These are phyloP conservation scores for Avahi laniger DNA, from an alignment of 2,797 vertebrate species.

Conservation along the genomic window DNA sequence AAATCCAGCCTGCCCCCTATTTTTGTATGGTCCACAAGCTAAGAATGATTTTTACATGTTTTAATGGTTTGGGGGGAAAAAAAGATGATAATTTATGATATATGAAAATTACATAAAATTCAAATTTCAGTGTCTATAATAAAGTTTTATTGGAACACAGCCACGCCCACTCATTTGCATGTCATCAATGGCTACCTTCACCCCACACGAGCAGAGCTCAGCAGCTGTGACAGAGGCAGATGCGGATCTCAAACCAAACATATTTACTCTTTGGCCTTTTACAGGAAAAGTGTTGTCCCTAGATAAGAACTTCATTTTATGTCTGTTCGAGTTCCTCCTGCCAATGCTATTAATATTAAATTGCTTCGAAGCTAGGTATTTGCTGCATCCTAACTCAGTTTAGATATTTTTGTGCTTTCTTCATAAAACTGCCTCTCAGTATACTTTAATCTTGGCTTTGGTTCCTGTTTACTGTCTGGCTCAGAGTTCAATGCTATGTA, in stretches of 20 bases:
- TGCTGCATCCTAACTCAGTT: not conserved
- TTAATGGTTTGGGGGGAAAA: not conserved
- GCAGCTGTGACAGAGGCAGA: not conserved
- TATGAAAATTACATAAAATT: not conserved
- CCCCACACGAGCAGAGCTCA: not conserved
- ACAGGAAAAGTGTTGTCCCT: not conserved
- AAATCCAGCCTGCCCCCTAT: not conserved
- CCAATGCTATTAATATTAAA: not conserved
- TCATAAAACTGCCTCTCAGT: not conserved
- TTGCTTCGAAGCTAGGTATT: not conserved
- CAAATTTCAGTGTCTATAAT: not conserved
- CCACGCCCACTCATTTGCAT: not conserved
- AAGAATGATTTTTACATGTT: not conserved
- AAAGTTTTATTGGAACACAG: not conserved
- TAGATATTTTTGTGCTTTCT: not conserved
- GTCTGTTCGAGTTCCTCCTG: not conserved
- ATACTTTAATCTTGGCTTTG: not conserved
- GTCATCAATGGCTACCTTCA: not conserved
- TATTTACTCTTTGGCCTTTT: not conserved
- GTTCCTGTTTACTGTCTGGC: not conserved
- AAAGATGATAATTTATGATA: not conserved
- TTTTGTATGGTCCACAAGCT: not conserved
- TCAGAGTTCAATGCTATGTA: not conserved
- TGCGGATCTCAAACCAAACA: not conserved
- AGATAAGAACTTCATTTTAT: not conserved